Percentiles rank a stretch among this genome's conserved stretches.
These are phyloP conservation scores for Cetonia aurata DNA, from an alignment of 2,888 invertebrate species.

Conservation along the genomic window DNA sequence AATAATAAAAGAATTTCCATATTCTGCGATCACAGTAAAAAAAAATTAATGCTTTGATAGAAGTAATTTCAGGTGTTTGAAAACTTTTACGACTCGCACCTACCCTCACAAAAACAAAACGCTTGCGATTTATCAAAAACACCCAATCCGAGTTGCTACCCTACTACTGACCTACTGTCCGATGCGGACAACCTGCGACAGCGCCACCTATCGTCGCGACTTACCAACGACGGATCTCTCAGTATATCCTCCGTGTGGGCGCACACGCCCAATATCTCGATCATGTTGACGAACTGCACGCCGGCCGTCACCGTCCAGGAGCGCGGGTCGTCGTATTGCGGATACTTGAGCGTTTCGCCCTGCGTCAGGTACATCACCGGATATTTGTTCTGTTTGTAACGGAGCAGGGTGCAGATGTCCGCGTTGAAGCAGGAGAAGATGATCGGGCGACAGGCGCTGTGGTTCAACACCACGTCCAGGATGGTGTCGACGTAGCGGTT, in stretches of 20 bases:
- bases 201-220: no score
- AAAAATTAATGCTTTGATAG: no score
- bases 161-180: background rate
- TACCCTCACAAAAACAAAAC: no score
- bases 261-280: conserved; percentile 89
- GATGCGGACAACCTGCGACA: background rate
- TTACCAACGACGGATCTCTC: conserved; percentile 83
- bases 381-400: conserved; percentile 95
- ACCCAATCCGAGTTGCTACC: background rate
- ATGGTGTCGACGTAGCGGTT: conserved; percentile 93
- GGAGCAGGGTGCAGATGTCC: conserved; percentile 93
- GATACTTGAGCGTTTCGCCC: conserved; percentile 72
- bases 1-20: no score
- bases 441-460: conserved; percentile 85
- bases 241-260: conserved; percentile 94
- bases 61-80: no score
- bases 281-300: conserved; percentile 83
- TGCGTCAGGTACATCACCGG: conserved; percentile 96
- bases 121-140: background rate
- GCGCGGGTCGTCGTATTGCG: conserved; percentile 86
- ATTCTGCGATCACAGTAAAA: no score
- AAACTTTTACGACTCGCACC: no score
- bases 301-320: conserved; percentile 86
- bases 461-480: conserved; percentile 84
- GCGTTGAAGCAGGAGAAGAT: conserved; percentile 97